Conservation (phyloP, 2,888 invertebrate species). For the Neoascia interrupta region DNA sequence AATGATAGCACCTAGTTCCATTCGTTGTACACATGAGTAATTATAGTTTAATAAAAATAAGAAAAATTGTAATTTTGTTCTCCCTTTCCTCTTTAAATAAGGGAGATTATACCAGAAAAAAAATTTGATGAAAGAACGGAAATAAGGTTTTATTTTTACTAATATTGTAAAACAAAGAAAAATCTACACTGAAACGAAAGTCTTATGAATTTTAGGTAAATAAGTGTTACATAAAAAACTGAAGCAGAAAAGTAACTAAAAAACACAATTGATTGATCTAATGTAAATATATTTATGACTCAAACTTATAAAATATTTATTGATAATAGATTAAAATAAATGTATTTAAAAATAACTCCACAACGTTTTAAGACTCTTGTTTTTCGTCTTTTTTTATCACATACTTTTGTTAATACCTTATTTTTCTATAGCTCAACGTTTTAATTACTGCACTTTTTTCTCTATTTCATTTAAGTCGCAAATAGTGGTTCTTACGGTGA, state of each 20-base stretch:
- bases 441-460: no score
- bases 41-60: slow-evolving; percentile 20
- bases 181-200: slow-evolving; percentile 78
- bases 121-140: neutral
- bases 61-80: no score
- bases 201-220: slow-evolving; percentile 79
- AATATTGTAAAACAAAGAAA: slow-evolving; percentile 39
- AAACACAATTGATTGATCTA: slow-evolving; percentile 25
- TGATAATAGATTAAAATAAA: slow-evolving; percentile 49
- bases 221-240: slow-evolving; percentile 73
- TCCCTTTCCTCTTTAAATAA: slow-evolving; percentile 25
- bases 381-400: slow-evolving; percentile 16
- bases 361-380: no score
- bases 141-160: slow-evolving; percentile 31
- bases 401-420: no score
- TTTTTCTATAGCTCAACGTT: no score
- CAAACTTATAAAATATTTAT: slow-evolving; percentile 56
- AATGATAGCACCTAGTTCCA: slow-evolving; percentile 30
- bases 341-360: slow-evolving; percentile 39
- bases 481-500: no score
- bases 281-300: slow-evolving; percentile 64
- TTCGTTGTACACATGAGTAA: slow-evolving; percentile 22
- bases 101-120: neutral
- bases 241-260: slow-evolving; percentile 60
- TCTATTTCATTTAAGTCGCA: no score